A percentile compares a stretch with the other conserved stretches of the same genome.
phyloP scores from a whole-genome alignment of 2,113 vertebrate genomes.

The Grammomys dolichurus region DNA sequence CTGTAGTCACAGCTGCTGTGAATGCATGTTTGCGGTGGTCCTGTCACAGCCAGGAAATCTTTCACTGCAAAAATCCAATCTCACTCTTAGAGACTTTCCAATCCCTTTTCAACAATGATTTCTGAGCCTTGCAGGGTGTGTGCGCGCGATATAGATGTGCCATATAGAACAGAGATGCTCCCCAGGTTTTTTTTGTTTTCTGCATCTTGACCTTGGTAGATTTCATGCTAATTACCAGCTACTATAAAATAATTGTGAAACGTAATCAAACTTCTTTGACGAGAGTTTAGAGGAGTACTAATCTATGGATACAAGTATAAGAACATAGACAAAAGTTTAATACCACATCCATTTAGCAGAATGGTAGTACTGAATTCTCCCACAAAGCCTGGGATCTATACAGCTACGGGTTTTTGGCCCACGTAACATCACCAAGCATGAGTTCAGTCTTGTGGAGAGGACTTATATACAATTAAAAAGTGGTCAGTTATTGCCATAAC shows the following conservation, averaged over 20 bases:
- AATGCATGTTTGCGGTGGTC: background rate
- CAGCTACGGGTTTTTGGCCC: background rate
- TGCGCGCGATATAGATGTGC: background rate
- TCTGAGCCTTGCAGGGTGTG: background rate
- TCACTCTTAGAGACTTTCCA: background rate
- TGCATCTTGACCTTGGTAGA: background rate
- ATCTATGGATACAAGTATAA: background rate
- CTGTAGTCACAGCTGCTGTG: background rate
- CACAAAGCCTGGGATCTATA: background rate
- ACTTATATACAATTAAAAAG: background rate
- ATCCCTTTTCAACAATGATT: background rate
- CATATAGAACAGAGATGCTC: accelerated
- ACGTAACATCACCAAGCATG: background rate
- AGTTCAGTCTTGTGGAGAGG: background rate
- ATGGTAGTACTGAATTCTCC: background rate
- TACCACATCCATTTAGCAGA: background rate
- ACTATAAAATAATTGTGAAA: background rate
- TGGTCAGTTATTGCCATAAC: background rate
- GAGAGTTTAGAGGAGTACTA: background rate
- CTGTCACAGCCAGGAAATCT: background rate
- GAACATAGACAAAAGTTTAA: background rate
- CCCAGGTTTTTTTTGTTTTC: background rate
- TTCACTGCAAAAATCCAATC: background rate
- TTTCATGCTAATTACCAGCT: background rate
- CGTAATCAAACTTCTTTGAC: background rate